Evolutionary conservation across 1,140 invertebrate species (phyloP).

Genomic region (Tenebrio molitor): DNA sequence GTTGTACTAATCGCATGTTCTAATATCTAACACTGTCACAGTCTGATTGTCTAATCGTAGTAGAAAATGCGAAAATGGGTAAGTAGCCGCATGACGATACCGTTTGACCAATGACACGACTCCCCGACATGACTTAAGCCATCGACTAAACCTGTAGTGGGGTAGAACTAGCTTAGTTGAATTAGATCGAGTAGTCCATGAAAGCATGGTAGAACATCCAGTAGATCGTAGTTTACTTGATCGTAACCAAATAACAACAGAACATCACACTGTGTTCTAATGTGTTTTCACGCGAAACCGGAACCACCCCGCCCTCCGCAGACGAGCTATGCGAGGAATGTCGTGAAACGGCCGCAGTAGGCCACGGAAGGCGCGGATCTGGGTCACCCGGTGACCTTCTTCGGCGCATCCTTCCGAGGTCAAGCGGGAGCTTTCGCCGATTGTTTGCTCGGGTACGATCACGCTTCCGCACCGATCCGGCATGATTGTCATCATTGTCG

Average conservation of each 20-base stretch:
- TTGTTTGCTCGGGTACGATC: neutral
- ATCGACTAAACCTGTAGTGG: conserved; percentile 14
- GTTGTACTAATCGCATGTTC: conserved; percentile 48
- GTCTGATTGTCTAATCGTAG: neutral
- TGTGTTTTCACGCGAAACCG: conserved; percentile 19
- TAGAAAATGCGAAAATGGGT: conserved; percentile 8
- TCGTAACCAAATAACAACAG: conserved; percentile 21
- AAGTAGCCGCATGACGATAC: conserved; percentile 8
- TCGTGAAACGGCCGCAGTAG: conserved; percentile 12
- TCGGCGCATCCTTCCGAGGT: conserved; percentile 31
- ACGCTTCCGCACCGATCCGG: too few species aligned
- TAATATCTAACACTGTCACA: neutral
- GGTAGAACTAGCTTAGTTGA: conserved; percentile 28
- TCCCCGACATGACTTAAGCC: conserved; percentile 12
- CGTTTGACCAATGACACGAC: conserved; percentile 12
- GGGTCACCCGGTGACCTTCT: conserved; percentile 47
- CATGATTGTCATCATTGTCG: too few species aligned
- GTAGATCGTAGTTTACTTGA: neutral
- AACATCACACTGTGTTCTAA: conserved; percentile 10
- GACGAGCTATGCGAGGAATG: conserved; percentile 2
- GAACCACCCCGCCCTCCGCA: conserved; percentile 1
- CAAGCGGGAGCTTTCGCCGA: conserved; percentile 2
- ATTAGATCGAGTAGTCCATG: neutral
- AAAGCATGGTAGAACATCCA: conserved; percentile 40
- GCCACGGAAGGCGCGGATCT: conserved; percentile 28